Evolutionary conservation across 2,113 vertebrate species (phyloP).

Genomic region (Talpa occidentalis): DNA sequence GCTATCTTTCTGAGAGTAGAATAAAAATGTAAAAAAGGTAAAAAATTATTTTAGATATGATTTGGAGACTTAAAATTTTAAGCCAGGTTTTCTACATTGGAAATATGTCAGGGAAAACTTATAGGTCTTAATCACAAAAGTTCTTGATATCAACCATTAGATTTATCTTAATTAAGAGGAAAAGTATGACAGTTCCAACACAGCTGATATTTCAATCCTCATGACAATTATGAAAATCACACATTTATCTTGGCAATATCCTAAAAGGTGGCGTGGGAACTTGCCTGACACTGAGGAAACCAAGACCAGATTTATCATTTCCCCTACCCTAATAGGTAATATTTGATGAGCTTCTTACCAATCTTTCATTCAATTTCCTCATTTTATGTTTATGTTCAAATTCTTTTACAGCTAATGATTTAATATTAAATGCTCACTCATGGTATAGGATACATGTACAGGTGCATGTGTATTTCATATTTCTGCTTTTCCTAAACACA

Average conservation of each 20-base stretch:
- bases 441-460: not conserved
- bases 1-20: not conserved
- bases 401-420: not conserved
- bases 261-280: not conserved
- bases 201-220: not conserved
- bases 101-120: not conserved
- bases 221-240: not conserved
- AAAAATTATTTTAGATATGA: not conserved
- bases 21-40: not conserved
- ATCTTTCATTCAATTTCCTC: not conserved
- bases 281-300: not conserved
- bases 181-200: not conserved
- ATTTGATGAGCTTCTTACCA: too few species aligned
- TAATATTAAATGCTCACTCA: not conserved
- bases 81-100: not conserved
- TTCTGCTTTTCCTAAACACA: not conserved
- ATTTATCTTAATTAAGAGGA: not conserved
- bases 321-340: not conserved
- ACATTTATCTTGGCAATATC: not conserved
- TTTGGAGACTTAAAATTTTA: not conserved
- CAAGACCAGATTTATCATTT: not conserved
- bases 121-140: not conserved
- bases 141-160: not conserved
- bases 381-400: not conserved
- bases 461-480: not conserved